phyloP scores from a whole-genome alignment of 2,113 vertebrate genomes.

The Egretta garzetta region DNA sequence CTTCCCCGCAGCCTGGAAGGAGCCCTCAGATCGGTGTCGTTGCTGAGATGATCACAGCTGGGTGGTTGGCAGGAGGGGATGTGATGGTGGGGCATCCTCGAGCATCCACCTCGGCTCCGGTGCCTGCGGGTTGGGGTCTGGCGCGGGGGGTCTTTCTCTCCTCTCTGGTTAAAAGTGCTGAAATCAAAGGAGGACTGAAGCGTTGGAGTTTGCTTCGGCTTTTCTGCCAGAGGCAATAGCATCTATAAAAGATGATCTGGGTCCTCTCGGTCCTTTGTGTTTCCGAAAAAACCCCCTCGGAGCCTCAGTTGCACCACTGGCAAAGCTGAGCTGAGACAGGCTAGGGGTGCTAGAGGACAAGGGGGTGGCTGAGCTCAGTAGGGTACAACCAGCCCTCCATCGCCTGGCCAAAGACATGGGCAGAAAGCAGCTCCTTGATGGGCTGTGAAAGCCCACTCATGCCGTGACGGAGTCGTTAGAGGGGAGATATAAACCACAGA shows the following conservation, averaged over 20 bases:
- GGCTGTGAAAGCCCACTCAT: accelerated
- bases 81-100: neutral
- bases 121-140: neutral
- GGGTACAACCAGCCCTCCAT: accelerated
- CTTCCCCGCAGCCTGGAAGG: neutral
- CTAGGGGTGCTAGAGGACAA: neutral
- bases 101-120: neutral
- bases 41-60: neutral
- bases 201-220: neutral
- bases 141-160: neutral
- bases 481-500: neutral
- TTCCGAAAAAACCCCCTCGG: neutral
- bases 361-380: neutral
- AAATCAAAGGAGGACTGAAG: slow-evolving; percentile 25
- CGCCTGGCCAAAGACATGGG: neutral
- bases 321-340: neutral
- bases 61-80: neutral
- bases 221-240: neutral
- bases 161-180: neutral
- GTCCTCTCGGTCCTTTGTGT: neutral
- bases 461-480: accelerated
- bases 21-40: neutral
- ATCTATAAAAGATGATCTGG: slow-evolving; percentile 42
- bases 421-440: neutral
- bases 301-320: accelerated